These are phyloP conservation scores for Polylopha cassiicola DNA, from an alignment of 2,888 invertebrate genomes.

Conservation along the genomic window DNA sequence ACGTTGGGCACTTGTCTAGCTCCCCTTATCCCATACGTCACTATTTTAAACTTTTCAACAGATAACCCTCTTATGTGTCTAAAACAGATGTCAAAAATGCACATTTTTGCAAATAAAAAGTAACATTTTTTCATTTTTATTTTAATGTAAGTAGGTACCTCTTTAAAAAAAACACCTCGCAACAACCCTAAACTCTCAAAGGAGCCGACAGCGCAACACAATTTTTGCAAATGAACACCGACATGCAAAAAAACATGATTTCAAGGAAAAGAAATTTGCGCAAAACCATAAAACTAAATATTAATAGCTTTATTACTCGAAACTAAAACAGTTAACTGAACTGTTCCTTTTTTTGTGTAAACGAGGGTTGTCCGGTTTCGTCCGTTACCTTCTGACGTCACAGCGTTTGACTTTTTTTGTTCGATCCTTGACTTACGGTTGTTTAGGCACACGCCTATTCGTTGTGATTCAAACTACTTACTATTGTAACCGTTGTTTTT, in stretches of 20 bases:
- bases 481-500: too few species aligned
- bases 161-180: slow-evolving; percentile 4
- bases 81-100: too few species aligned
- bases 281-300: slow-evolving; percentile 38
- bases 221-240: slow-evolving; percentile 33
- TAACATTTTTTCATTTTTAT: too few species aligned
- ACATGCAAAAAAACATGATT: slow-evolving; percentile 31
- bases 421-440: slow-evolving; percentile 1
- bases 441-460: too few species aligned
- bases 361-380: slow-evolving; percentile 30
- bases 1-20: too few species aligned
- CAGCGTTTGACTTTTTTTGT: slow-evolving; percentile 24
- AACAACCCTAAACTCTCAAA: too few species aligned
- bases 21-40: too few species aligned
- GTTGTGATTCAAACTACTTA: too few species aligned
- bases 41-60: too few species aligned
- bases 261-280: slow-evolving; percentile 68
- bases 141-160: too few species aligned
- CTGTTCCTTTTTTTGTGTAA: slow-evolving; percentile 27
- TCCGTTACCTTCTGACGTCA: slow-evolving; percentile 42
- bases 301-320: slow-evolving; percentile 37
- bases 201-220: slow-evolving; percentile 24
- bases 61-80: too few species aligned
- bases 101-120: too few species aligned
- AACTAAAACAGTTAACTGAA: slow-evolving; percentile 10